phyloP scores from a whole-genome alignment of 1,140 invertebrate genomes.

The Nomia melanderi region DNA sequence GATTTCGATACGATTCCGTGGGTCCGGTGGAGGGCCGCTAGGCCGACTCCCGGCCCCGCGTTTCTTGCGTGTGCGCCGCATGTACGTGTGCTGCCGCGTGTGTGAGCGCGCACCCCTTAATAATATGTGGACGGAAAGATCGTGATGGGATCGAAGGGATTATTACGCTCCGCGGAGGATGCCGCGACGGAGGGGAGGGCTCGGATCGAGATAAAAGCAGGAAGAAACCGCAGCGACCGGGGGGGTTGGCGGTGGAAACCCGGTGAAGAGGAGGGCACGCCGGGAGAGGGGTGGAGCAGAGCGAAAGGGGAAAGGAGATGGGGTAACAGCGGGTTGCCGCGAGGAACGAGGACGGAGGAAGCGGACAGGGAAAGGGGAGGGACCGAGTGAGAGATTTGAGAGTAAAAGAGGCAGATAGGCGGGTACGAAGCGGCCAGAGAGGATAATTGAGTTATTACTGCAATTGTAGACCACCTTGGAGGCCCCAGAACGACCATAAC shows the following conservation, averaged over 20 bases:
- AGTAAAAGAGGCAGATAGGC: slow-evolving; percentile 81
- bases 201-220: slow-evolving; percentile 59
- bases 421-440: slow-evolving; percentile 76
- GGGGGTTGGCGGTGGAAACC: not conserved
- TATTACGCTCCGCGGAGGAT: slow-evolving; percentile 66
- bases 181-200: slow-evolving; percentile 7
- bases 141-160: slow-evolving; percentile 76
- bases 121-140: slow-evolving; percentile 75
- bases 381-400: slow-evolving; percentile 80
- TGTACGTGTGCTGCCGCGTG: slow-evolving; percentile 18
- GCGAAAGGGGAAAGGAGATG: slow-evolving; percentile 16
- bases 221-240: slow-evolving; percentile 49
- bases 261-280: too few relatives aligned
- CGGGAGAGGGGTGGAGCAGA: not conserved
- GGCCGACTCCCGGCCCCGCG: slow-evolving; percentile 21
- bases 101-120: slow-evolving; percentile 57
- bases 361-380: slow-evolving; percentile 36
- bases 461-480: slow-evolving; percentile 82
- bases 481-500: slow-evolving; percentile 79
- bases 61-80: slow-evolving; percentile 29
- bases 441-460: slow-evolving; percentile 83
- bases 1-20: slow-evolving; percentile 52
- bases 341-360: slow-evolving; percentile 8
- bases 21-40: not conserved
- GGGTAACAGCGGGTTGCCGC: slow-evolving; percentile 2